phyloP scores from a whole-genome alignment of 2,888 invertebrate genomes.

The Amblyjoppa proteus region DNA sequence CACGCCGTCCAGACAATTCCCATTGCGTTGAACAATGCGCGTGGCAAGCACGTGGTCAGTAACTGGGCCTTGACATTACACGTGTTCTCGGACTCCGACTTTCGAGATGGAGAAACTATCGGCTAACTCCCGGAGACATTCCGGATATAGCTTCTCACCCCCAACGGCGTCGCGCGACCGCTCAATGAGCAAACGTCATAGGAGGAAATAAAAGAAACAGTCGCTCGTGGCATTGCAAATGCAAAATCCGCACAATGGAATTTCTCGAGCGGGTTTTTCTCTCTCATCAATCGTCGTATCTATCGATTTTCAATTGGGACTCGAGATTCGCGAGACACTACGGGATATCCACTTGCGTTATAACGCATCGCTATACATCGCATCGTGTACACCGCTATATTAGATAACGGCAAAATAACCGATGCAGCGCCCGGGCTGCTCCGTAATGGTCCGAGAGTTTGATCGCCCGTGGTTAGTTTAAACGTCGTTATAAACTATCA shows the following conservation, averaged over 20 bases:
- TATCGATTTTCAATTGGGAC: slow-evolving; percentile 6
- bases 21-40: neutral
- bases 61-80: neutral
- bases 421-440: slow-evolving; percentile 38
- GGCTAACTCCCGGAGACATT: neutral
- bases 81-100: neutral
- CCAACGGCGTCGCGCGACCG: neutral
- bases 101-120: neutral
- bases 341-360: slow-evolving; percentile 1
- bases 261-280: neutral
- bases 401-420: slow-evolving; percentile 66
- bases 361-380: neutral
- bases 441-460: slow-evolving; percentile 36
- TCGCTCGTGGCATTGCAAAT: neutral
- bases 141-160: neutral
- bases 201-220: neutral
- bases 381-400: slow-evolving; percentile 50
- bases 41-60: neutral
- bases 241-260: slow-evolving; percentile 5
- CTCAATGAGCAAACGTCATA: neutral
- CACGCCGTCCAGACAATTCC: neutral
- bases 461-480: slow-evolving; percentile 51
- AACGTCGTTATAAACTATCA: slow-evolving; percentile 55
- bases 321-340: slow-evolving; percentile 5
- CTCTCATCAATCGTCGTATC: neutral